These are phyloP conservation scores for Drosophila pachea DNA, from an alignment of 1,140 invertebrate species.

Conservation along the genomic window DNA sequence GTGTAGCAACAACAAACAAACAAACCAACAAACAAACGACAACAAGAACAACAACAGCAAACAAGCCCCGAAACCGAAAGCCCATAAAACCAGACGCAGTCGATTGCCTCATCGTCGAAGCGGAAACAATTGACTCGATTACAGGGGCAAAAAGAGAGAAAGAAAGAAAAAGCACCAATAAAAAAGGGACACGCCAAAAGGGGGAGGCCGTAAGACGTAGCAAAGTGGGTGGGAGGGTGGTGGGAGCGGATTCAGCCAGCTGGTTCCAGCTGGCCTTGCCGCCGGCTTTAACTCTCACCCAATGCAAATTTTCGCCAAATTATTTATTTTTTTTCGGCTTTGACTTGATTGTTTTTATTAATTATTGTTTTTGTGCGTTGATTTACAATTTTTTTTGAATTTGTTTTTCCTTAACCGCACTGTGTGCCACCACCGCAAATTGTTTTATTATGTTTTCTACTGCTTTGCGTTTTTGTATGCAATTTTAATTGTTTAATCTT, in stretches of 20 bases:
- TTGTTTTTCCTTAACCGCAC: constrained; percentile 50
- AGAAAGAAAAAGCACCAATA: constrained; percentile 27
- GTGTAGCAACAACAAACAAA: constrained; percentile 41
- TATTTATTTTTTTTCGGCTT: constrained; percentile 17
- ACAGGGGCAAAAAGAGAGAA: constrained; percentile 45
- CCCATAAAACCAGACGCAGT: constrained; percentile 73
- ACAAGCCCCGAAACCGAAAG: constrained; percentile 17
- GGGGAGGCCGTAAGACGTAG: too few species aligned
- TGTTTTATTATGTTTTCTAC: constrained; percentile 58
- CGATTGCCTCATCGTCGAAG: constrained; percentile 74
- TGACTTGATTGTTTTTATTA: constrained; percentile 46
- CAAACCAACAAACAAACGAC: constrained; percentile 22
- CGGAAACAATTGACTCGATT: constrained; percentile 78
- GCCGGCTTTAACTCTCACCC: neutral
- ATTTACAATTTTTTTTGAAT: constrained; percentile 8
- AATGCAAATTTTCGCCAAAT: neutral
- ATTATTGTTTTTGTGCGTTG: constrained; percentile 21
- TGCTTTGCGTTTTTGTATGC: constrained; percentile 24
- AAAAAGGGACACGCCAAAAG: neutral
- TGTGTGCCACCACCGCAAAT: constrained; percentile 59
- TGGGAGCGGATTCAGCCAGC: neutral
- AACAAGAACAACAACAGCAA: constrained; percentile 34
- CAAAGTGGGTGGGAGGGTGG: neutral
- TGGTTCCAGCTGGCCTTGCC: too few species aligned
- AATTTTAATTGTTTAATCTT: constrained; percentile 67